These are phyloP conservation scores for Chymomyza amoena DNA, from an alignment of 2,888 invertebrate species.

Conservation along the genomic window DNA sequence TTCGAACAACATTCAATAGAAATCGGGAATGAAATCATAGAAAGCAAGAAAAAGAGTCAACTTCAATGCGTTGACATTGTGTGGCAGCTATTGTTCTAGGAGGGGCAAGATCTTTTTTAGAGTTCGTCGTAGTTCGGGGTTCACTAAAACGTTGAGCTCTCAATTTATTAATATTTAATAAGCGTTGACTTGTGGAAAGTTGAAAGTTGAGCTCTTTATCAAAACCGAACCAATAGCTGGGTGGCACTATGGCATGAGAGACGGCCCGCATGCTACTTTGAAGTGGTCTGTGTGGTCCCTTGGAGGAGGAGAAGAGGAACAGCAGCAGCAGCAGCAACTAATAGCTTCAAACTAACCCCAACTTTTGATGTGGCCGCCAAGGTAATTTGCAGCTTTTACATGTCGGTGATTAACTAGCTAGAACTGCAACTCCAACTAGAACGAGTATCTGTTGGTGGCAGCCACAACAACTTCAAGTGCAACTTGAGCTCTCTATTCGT, in stretches of 20 bases:
- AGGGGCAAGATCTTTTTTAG: conserved; percentile 18
- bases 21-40: background rate
- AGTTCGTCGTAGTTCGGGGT: background rate
- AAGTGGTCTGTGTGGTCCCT: conserved; percentile 20
- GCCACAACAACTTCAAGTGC: conserved; percentile 19
- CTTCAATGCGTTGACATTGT: conserved; percentile 21
- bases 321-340: background rate
- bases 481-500: background rate
- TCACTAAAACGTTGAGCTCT: background rate
- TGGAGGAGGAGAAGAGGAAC: background rate
- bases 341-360: background rate
- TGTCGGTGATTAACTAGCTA: background rate
- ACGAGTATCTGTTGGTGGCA: conserved; percentile 14
- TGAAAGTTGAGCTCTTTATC: conserved; percentile 40
- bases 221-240: conserved; percentile 19
- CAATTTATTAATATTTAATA: conserved; percentile 45
- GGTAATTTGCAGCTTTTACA: conserved; percentile 49
- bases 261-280: conserved; percentile 5
- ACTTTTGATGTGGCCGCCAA: conserved; percentile 53
- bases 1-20: conserved; percentile 24
- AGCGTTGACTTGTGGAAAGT: conserved; percentile 25
- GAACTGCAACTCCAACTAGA: background rate
- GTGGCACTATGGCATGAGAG: conserved; percentile 21
- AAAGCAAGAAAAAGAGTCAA: background rate
- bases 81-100: conserved; percentile 10